phyloP scores from a whole-genome alignment of 2,113 vertebrate species.

The Eulemur macaco region DNA sequence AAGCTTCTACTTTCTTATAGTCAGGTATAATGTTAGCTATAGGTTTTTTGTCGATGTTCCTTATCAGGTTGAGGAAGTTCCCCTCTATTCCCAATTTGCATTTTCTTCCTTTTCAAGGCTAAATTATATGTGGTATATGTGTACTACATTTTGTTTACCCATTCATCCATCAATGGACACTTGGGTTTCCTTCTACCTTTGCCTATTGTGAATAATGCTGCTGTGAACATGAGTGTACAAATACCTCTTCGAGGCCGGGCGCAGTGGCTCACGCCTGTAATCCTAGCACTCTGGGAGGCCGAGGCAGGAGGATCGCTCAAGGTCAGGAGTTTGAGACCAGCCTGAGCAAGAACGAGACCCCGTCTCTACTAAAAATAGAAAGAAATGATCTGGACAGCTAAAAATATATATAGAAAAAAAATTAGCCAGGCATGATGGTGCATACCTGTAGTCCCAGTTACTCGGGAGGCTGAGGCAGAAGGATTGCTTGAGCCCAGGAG shows the following conservation, averaged over 20 bases:
- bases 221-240: slow-evolving; percentile 13
- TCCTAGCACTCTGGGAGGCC: too few species aligned
- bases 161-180: neutral
- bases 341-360: too few species aligned
- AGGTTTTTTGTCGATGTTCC: neutral
- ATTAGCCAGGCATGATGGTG: too few species aligned
- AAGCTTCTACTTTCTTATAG: neutral
- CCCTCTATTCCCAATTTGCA: slow-evolving; percentile 35
- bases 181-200: slow-evolving; percentile 32
- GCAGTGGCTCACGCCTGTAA: too few species aligned
- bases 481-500: too few species aligned
- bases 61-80: neutral
- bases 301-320: too few species aligned
- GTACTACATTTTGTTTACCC: slow-evolving; percentile 21
- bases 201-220: slow-evolving; percentile 45
- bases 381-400: too few species aligned
- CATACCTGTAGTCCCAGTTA: too few species aligned
- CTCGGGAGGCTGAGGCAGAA: too few species aligned
- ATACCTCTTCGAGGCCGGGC: neutral
- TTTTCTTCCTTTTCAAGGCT: slow-evolving; percentile 53
- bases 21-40: neutral
- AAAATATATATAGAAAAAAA: too few species aligned
- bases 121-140: slow-evolving; percentile 4
- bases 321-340: too few species aligned
- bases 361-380: too few species aligned